Base-by-base conservation (phyloP, 2,888 invertebrate genomes). In the Orgyia antiqua region DNA sequence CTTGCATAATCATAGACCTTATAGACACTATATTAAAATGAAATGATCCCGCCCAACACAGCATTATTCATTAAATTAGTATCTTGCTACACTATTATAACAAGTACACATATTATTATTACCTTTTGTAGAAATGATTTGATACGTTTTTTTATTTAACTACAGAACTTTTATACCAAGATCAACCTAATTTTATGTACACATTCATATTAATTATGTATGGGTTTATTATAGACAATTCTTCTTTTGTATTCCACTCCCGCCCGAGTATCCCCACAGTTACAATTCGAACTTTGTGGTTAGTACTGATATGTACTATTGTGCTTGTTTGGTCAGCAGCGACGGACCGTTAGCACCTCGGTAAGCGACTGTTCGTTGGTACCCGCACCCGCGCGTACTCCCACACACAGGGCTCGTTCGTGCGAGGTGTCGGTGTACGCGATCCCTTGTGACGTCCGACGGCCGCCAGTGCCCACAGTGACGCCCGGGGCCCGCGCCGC, bases 291-390 rank as follows among this genome's bases (percentile, higher is more conserved):
- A 70, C 61, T 68, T 73, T 69, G 72, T 68, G 78, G 77, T 76
- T 72, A 73, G 74, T 76, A 86, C 80, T 84, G 83, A 84, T 74
- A 62, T 77, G 80, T 77, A 77, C 80, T 74, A 68, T 83, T 83
- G 71, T 80, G 80, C 83, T 86, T 84, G 80, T 83, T 82, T 82
- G 84, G 82, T 82, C 84, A 82, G 84, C 84, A 82, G 84, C 84
- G 68, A 80, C 83, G 84, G 84, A 82, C 78, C 83, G 83, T 73
- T 83, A 86, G 83, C 75, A 66, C 73, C 78, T 80, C 79, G 84
- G 84, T 86, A 86, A 86, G 84, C 80, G 74, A 73, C 64, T 64
- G 61, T 61, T 58, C 67, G 72, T 67, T 53, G 60, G 76, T 70
- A 66, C 64, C 70, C 64, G 73, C 67, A 64, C 73, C 65, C 74